Percentiles rank a stretch among this genome's conserved stretches.
Evolutionary conservation across 1,140 invertebrate species (phyloP).

Genomic region (Euwallacea fornicatus): DNA sequence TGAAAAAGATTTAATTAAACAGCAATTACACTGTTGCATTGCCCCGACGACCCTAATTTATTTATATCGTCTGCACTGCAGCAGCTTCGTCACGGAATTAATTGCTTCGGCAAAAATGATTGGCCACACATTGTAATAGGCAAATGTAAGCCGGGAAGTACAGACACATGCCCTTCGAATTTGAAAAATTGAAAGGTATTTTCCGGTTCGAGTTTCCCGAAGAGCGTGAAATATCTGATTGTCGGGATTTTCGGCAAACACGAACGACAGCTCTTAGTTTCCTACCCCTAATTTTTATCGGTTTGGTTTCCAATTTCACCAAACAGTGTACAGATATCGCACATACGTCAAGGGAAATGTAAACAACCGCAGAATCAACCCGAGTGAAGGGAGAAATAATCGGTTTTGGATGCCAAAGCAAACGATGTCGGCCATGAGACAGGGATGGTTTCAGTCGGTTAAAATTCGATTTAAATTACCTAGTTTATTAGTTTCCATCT

Average conservation of each 20-base stretch:
- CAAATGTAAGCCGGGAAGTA: neutral
- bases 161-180: too few species aligned
- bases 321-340: conserved; percentile 27
- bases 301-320: conserved; percentile 25
- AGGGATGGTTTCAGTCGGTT: too few species aligned
- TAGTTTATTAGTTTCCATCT: too few species aligned
- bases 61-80: neutral
- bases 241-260: conserved; percentile 11
- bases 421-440: conserved; percentile 11
- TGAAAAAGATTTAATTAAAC: conserved; percentile 12
- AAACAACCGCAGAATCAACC: conserved; percentile 32
- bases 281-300: conserved; percentile 17
- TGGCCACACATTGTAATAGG: neutral
- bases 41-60: neutral
- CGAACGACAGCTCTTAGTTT: conserved; percentile 20
- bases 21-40: neutral
- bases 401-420: conserved; percentile 33
- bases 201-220: neutral
- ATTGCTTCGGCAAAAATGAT: neutral
- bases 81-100: neutral
- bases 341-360: conserved; percentile 36
- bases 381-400: conserved; percentile 33
- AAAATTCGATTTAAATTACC: too few species aligned
- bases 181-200: neutral
- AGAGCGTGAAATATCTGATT: conserved; percentile 10